phyloP scores from a whole-genome alignment of 2,888 invertebrate genomes.

The Acanthosoma haemorrhoidale region DNA sequence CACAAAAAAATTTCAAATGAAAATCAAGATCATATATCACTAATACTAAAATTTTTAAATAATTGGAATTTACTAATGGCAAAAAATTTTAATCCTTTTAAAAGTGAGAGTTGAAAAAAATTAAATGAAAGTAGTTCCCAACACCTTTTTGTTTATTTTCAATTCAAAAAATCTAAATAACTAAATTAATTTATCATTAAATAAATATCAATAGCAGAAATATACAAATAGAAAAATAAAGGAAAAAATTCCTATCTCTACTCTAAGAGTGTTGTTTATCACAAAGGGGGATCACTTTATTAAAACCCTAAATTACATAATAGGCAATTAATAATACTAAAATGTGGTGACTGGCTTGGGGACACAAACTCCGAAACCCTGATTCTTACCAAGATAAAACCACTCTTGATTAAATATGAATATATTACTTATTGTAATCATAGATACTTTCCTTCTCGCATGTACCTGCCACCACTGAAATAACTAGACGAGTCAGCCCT shows the following conservation, averaged over 20 bases:
- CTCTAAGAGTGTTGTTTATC: background rate
- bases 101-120: background rate
- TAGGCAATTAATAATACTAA: background rate
- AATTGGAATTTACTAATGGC: background rate
- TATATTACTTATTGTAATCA: background rate
- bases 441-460: background rate
- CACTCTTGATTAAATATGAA: background rate
- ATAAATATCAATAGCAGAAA: background rate
- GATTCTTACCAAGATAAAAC: no score
- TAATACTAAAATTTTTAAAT: no score
- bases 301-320: background rate
- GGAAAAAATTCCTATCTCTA: background rate
- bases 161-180: background rate
- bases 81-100: background rate
- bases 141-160: background rate
- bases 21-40: no score
- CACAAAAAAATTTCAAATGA: background rate
- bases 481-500: no score
- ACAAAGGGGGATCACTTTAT: background rate
- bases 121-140: background rate
- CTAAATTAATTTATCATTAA: background rate
- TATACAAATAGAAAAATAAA: slow-evolving; percentile 2
- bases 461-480: no score
- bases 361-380: no score
- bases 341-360: no score